These are phyloP conservation scores for Syrrhaptes paradoxus DNA, from an alignment of 2,113 vertebrate species.

Conservation along the genomic window DNA sequence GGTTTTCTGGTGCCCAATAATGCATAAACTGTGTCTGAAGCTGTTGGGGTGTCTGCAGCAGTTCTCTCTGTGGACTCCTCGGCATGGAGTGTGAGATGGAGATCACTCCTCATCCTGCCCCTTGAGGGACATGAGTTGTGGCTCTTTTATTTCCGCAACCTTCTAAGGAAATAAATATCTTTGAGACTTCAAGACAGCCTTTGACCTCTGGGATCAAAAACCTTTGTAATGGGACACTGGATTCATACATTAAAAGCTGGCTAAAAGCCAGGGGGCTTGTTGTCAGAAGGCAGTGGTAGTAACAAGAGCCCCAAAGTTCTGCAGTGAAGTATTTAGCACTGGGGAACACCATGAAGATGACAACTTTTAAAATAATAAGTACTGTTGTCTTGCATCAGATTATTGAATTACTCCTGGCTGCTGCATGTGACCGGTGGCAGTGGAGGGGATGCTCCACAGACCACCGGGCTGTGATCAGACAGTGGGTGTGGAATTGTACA, in stretches of 20 bases:
- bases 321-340: background rate
- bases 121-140: background rate
- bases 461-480: background rate
- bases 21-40: background rate
- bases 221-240: background rate
- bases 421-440: rapidly evolving
- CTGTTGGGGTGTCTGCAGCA: background rate
- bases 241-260: background rate
- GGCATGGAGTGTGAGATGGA: background rate
- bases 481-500: rapidly evolving
- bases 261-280: background rate
- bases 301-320: background rate
- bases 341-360: background rate
- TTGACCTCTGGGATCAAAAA: background rate
- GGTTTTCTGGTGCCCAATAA: background rate
- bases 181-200: background rate
- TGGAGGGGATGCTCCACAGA: background rate
- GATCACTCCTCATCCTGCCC: background rate
- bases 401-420: background rate
- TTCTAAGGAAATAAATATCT: background rate
- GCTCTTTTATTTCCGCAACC: background rate
- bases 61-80: background rate
- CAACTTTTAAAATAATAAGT: background rate
- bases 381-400: background rate
- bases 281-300: background rate